Evolutionary conservation across 2,888 invertebrate genomes (phyloP).

Genomic region (Agrochola circellaris): DNA sequence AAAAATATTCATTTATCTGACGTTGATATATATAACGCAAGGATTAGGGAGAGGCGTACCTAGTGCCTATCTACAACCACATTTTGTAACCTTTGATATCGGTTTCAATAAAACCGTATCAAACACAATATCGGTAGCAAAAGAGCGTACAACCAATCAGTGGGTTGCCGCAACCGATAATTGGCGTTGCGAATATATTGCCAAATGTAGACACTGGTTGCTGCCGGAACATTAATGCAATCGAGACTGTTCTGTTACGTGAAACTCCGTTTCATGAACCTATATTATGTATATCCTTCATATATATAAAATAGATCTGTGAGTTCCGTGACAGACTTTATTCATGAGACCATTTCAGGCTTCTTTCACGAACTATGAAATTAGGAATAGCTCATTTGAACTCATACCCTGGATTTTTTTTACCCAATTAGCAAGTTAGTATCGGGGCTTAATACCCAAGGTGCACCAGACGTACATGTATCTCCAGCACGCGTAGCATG

Average conservation of each 20-base stretch:
- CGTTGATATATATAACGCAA: too few relatives aligned
- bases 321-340: background rate
- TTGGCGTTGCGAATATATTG: slow-evolving; percentile 62
- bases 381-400: background rate
- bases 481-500: too few relatives aligned
- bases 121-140: slow-evolving; percentile 17
- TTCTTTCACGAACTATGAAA: background rate
- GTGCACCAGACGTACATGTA: background rate
- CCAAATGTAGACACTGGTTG: slow-evolving; percentile 46
- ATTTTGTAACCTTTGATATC: background rate
- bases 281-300: background rate
- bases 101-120: slow-evolving; percentile 1
- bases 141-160: slow-evolving; percentile 42
- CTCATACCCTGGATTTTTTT: background rate
- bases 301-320: background rate
- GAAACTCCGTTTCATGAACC: slow-evolving; percentile 30
- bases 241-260: slow-evolving; percentile 45
- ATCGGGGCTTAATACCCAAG: background rate
- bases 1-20: too few relatives aligned
- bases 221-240: slow-evolving; percentile 58
- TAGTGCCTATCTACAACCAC: too few relatives aligned
- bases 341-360: background rate
- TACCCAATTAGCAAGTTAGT: too few relatives aligned
- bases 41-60: too few relatives aligned
- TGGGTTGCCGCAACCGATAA: slow-evolving; percentile 47